Evolutionary conservation across 1,140 invertebrate species (phyloP), one percentile per base, ranked within the genome.

Genomic region (Propsilocerus akamusi): DNA sequence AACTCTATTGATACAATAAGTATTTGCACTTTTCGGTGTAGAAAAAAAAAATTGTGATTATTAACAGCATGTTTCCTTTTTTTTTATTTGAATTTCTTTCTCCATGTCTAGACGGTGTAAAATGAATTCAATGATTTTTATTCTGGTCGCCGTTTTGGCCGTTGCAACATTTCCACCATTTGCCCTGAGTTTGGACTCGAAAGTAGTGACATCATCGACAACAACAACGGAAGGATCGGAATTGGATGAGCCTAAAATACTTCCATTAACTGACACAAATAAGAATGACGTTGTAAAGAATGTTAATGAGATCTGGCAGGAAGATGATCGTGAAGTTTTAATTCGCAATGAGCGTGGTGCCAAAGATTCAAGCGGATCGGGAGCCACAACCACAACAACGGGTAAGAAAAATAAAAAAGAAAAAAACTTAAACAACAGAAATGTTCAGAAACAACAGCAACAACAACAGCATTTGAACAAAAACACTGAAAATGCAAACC

Each of bases 301-400:
- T 32, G 72, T 71, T 49, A 73, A 71, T 3, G 76, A 78, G 56
- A 71, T 77, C 24, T 78, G 75, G 73, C 80, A 83, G 60, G 80
- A 83, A 54, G 72, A 73, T 54, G 80, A 83, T 56, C 79, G 78
- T 59, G 82, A 85, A 62, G 73, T 83, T 23, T 73, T 84, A 53
- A 80, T 85, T 55, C 73, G 83, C 53, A 81, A 73, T 55, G 76
- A 80, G 61, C 72, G 83, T 41, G 81, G 80, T 34, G 78, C 81
- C 63, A 84, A 84, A 64, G 80, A 77, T 64, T n/a, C n/a, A n/a
- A 72, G 75, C 68, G 74, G 76, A 8, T 41, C 34, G 14, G 34
- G 34, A 41, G 17, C 34, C n/a, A n/a, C n/a, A n/a, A n/a, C n/a
- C n/a, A n/a, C n/a, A 17, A 41, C 34, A 41, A 41, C n/a, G 17